phyloP scores from a whole-genome alignment of 2,113 vertebrate genomes.

The Greenwoodochromis staneri region DNA sequence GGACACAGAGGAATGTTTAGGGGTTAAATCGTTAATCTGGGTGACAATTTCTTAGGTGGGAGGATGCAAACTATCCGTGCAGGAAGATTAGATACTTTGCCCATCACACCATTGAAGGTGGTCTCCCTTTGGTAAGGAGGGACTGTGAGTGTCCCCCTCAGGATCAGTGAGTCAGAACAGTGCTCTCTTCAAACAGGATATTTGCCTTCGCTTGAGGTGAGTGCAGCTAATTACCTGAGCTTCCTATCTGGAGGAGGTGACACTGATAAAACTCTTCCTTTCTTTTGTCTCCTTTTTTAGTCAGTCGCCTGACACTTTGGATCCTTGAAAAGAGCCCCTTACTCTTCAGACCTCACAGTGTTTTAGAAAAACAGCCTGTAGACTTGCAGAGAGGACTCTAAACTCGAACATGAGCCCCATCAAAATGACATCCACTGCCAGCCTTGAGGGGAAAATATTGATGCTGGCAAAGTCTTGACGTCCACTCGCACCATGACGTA shows the following conservation, averaged over 20 bases:
- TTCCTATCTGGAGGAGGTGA: conserved; percentile 71
- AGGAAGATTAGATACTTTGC: conserved; percentile 33
- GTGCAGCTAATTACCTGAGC: conserved; percentile 62
- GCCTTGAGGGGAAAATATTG: conserved; percentile 69
- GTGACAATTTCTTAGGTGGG: conserved; percentile 29
- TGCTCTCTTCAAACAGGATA: conserved; percentile 66
- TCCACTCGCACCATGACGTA: conserved; percentile 63
- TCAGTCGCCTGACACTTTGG: background rate
- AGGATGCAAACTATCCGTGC: conserved; percentile 31
- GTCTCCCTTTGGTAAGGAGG: conserved; percentile 4
- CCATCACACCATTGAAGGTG: conserved; percentile 33
- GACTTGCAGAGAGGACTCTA: conserved; percentile 23
- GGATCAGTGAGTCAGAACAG: conserved; percentile 67
- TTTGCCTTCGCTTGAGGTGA: conserved; percentile 53
- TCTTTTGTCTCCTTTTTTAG: conserved; percentile 31
- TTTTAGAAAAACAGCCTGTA: background rate
- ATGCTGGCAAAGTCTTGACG: conserved; percentile 60
- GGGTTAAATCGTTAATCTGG: conserved; percentile 27
- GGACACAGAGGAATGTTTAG: conserved; percentile 1
- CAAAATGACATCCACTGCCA: conserved; percentile 40
- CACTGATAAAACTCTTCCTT: conserved; percentile 61
- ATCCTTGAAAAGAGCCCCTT: background rate
- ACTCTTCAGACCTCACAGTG: background rate
- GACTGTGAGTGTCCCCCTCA: background rate
- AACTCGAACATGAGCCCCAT: conserved; percentile 15